Evolutionary conservation across 2,797 vertebrate genomes (phyloP), one percentile per base, ranked within the genome.

Genomic region (Pelochelys cantorii): DNA sequence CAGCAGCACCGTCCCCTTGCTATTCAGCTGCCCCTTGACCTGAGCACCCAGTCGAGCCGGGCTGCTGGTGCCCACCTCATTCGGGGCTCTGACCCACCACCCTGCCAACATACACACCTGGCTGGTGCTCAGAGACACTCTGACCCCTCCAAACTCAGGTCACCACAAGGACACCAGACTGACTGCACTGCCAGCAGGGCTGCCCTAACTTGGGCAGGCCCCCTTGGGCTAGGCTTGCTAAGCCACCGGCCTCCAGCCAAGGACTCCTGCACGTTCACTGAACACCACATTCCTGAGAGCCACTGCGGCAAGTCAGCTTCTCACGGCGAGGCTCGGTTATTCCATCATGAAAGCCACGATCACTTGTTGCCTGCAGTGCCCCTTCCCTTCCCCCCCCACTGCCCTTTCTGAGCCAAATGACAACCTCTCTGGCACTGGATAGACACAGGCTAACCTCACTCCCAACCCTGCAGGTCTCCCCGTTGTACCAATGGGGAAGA

Each of bases 251-350:
- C 29, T 60, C 11, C 34, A 71, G 12, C 34, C 1, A 3, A 0
- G 13, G 59, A 53, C n/a, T 0, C 1, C 7, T n/a, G 23, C 0
- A 0, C 13, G 31, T 34, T 10, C 31, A 13, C 15, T 2, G 0
- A 12, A 25, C 1, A 3, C 11, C 42, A 10, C 11, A 71, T 31
- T 52, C 0, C 2, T 14, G n/a, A 42, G 81, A n/a, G 54, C 54
- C 1, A 0, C 18, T 17, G n/a, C 2, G 14, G 7, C 84, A 8
- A 29, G 11, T 0, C 0, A n/a, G 4, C 13, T 13, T 42, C 55
- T 57, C n/a, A 2, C 22, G n/a, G 7, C 52, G 8, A n/a, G 20
- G 55, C 0, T 53, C 18, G 0, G 68, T n/a, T 10, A 17, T 0
- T 48, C 22, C 25, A 9, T 55, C 0, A 7, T 31, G 59, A 31